These are phyloP conservation scores for Drosophila mettleri DNA, from an alignment of 2,888 invertebrate genomes.

Conservation along the genomic window DNA sequence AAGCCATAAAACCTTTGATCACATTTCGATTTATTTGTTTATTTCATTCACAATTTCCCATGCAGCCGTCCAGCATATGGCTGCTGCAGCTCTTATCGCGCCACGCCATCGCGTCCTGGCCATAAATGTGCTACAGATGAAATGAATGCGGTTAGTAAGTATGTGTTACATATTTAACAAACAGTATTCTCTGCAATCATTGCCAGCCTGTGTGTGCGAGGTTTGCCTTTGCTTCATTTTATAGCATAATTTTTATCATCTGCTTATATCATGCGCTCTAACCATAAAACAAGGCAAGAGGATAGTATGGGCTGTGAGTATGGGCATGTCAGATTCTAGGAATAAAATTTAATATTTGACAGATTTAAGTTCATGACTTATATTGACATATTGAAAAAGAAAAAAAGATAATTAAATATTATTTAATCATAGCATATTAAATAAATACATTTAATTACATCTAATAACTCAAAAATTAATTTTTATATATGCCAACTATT, in stretches of 20 bases:
- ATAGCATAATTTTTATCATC: constrained; percentile 56
- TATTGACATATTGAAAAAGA: too few relatives aligned
- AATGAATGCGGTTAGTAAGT: constrained; percentile 56
- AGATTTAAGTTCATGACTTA: too few relatives aligned
- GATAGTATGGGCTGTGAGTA: neutral
- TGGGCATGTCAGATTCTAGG: too few relatives aligned
- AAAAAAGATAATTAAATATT: rapidly evolving
- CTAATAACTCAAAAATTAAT: too few relatives aligned
- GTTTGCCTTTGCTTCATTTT: constrained; percentile 24
- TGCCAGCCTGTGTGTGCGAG: constrained; percentile 35
- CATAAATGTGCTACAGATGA: constrained; percentile 22
- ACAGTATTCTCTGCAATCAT: constrained; percentile 59
- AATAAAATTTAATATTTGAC: too few relatives aligned
- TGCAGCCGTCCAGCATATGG: neutral
- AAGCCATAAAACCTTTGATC: neutral
- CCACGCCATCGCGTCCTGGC: neutral
- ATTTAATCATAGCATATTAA: too few relatives aligned
- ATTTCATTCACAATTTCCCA: neutral
- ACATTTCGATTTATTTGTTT: constrained; percentile 8
- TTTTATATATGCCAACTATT: too few relatives aligned
- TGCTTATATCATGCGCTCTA: constrained; percentile 29
- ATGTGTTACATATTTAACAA: constrained; percentile 64
- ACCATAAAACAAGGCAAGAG: neutral
- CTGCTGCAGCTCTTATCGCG: constrained; percentile 7
- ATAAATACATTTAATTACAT: too few relatives aligned